Evolutionary conservation across 2,888 invertebrate genomes (phyloP), one percentile per base, ranked within the genome.

Genomic region (Nasonia oneida): DNA sequence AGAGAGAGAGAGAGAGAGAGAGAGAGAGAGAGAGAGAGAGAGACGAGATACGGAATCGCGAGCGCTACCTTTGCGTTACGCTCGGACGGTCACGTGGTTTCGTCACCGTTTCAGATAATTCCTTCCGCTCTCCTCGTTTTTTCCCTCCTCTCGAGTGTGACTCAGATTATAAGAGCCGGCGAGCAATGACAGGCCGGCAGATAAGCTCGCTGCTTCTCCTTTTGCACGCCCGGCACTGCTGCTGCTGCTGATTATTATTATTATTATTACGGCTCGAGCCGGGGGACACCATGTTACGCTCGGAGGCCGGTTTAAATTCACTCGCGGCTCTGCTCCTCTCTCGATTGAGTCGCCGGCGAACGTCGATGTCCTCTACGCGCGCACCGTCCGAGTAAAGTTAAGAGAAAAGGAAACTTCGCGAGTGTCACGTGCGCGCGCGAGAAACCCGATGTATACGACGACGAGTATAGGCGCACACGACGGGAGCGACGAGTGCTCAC

Each of bases 401-500:
- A 29, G 29, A 29, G 29, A 29, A 1, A 29, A 2, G n/a, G 0
- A 73, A 47, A 73, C 0, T 1, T 29, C 33, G 5, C 12, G 67
- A 61, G 23, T 14, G 29, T 67, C 67, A 67, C 67, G 67, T 67
- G 67, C 67, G 67, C 67, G 67, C n/a, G 3, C 67, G 61, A 23
- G n/a, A 61, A 3, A 23, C 8, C 64, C 64, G 64, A 39, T n/a
- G 71, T n/a, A 12, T 18, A 10, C 70, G 70, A 70, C 14, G 37
- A 37, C 3, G 12, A 18, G 61, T 29, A 33, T 5, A 2, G 14
- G 15, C 6, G 6, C 18, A 15, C 6, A 39, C 39, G 70, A 73
- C 71, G 47, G 39, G 42, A 42, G 47, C 78, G 18, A 42, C 70
- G 81, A 64, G 67, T 79, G 75, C 76, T 79, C 80, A 83, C 83